Base-by-base conservation (phyloP, 2,888 invertebrate species). In the Ornithoptera priamus region DNA sequence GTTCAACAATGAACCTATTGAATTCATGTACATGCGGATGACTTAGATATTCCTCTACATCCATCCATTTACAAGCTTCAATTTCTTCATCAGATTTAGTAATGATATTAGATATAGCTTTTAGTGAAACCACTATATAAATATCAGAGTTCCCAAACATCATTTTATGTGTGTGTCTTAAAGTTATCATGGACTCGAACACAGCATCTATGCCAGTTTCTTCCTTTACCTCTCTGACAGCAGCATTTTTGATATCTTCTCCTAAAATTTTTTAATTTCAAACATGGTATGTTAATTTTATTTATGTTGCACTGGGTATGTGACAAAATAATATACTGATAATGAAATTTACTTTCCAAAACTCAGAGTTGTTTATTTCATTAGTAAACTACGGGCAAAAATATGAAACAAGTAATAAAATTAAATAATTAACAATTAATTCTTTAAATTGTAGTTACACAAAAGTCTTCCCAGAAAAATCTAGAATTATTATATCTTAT, bases 101-200 rank as follows among this genome's bases (percentile, higher is more conserved):
- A 56, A 97, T 95, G 10, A 95, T 92, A 0, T 90, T 86, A 1
- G 94, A 93, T 0, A 93, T 75, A 0, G 98, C 96, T 71, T 92
- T 94, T 79, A 98, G 92, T 78, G 94, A 94, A 12, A 97, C 94
- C 0, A 98, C 93, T 62, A 96, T 92, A 81, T 98, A 98, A 65
- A 98, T 94, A 83, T 98, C 98, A 0, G 97, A 97, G 85, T 97
- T 97, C 1, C 94, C 95, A 83, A 95, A 98, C 84, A 94, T 94
- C 79, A 95, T 95, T 67, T 94, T 90, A 81, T 97, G 97, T 18
- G 95, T 93, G 80, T 98, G 98, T 70, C 98, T 93, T 73, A 97
- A 94, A 61, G 95, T 94, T 20, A 98, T 85, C 10, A 98, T 82
- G 1, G 96, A 96, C 69, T 94, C 90, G 82, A 98, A 98, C 75